phyloP scores from a whole-genome alignment of 2,888 invertebrate species.

The Sympetrum striolatum region DNA sequence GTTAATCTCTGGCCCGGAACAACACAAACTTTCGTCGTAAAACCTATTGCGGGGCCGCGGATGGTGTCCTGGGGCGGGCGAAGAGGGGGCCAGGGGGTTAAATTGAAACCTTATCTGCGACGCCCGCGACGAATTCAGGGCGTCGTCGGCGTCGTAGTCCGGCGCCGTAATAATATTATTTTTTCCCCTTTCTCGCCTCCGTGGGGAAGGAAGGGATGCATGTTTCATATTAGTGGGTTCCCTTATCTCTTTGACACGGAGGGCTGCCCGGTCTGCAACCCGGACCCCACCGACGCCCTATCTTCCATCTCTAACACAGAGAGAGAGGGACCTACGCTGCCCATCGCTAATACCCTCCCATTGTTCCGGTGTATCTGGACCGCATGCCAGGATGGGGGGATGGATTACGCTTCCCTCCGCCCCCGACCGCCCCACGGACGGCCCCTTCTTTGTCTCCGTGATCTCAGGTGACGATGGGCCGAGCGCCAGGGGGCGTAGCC shows the following conservation, averaged over 20 bases:
- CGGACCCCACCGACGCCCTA: background rate
- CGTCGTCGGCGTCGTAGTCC: slow-evolving; percentile 16
- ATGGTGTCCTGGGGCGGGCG: background rate
- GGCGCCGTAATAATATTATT: slow-evolving; percentile 12
- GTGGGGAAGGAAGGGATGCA: slow-evolving; percentile 6
- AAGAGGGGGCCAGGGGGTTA: slow-evolving; percentile 45
- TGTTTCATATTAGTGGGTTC: slow-evolving; percentile 30
- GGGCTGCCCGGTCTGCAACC: background rate
- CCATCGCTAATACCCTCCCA: background rate
- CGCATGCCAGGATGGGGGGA: slow-evolving; percentile 16
- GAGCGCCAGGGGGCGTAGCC: background rate
- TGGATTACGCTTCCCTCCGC: background rate
- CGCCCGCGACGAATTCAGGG: slow-evolving; percentile 24
- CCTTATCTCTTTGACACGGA: slow-evolving; percentile 21
- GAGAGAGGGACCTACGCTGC: background rate
- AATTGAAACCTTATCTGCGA: slow-evolving; percentile 51
- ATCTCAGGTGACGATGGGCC: slow-evolving; percentile 17
- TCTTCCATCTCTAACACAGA: background rate
- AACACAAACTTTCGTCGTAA: slow-evolving; percentile 47
- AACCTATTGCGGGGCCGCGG: slow-evolving; percentile 5
- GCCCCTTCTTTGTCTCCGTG: background rate
- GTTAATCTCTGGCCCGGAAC: slow-evolving; percentile 49
- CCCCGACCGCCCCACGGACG: background rate
- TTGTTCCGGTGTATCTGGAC: slow-evolving; percentile 14
- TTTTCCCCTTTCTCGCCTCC: background rate